Percentiles rank a stretch among this genome's conserved stretches.
These are phyloP conservation scores for Holacanthus passer DNA, from an alignment of 2,113 vertebrate species.

Conservation along the genomic window DNA sequence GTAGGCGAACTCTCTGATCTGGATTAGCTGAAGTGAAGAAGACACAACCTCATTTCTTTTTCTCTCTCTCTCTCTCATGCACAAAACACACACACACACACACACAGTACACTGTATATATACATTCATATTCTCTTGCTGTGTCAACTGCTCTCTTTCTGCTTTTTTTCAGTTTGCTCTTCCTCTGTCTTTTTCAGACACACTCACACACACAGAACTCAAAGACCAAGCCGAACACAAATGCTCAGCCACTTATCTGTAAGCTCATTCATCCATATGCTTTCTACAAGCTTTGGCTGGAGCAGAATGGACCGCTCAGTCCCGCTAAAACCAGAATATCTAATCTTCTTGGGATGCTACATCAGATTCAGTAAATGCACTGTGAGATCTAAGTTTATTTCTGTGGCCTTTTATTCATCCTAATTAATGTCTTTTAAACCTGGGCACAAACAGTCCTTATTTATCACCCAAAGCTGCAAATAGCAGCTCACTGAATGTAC, in stretches of 20 bases:
- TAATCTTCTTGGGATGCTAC: background rate
- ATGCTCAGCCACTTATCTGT: constrained; percentile 42
- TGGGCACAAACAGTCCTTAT: background rate
- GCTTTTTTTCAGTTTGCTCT: background rate
- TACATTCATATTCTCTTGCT: background rate
- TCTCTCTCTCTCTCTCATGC: background rate
- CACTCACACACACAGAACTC: constrained; percentile 3
- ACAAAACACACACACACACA: constrained; percentile 1
- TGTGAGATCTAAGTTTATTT: constrained; percentile 8
- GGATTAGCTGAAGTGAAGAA: constrained; percentile 42
- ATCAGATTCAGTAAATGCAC: constrained; percentile 22
- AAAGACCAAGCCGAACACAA: constrained; percentile 39
- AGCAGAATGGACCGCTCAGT: constrained; percentile 9
- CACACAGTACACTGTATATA: background rate
- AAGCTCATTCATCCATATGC: constrained; percentile 42
- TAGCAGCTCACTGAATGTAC: background rate
- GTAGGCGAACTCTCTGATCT: constrained; percentile 40
- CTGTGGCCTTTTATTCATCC: background rate
- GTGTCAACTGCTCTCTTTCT: background rate
- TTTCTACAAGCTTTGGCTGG: constrained; percentile 27
- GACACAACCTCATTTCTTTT: constrained; percentile 11
- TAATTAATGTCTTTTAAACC: background rate
- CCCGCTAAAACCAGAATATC: constrained; percentile 2
- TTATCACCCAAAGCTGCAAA: background rate
- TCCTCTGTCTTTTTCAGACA: background rate